phyloP scores from a whole-genome alignment of 2,113 vertebrate genomes.

The Carassius carassius region DNA sequence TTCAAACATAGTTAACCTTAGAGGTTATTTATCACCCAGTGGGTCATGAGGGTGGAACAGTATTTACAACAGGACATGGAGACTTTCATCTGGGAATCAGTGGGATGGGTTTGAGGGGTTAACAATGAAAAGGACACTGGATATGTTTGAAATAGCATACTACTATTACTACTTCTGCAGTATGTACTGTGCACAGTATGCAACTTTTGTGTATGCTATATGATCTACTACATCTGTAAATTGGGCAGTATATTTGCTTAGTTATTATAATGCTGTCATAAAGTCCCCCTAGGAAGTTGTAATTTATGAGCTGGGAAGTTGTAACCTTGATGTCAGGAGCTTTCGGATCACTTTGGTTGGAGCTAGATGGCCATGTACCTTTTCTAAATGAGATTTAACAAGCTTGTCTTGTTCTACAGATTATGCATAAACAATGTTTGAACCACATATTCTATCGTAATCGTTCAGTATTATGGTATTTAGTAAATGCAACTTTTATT shows the following conservation, averaged over 20 bases:
- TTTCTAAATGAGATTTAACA: background rate
- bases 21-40: constrained; percentile 75
- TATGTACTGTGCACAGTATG: background rate
- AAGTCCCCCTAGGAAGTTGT: background rate
- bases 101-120: constrained; percentile 22
- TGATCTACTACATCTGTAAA: background rate
- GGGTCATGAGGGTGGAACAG: constrained; percentile 70
- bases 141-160: background rate
- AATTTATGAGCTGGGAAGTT: background rate
- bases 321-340: background rate
- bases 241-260: background rate
- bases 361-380: background rate
- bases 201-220: background rate
- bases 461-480: background rate
- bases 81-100: constrained; percentile 57
- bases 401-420: background rate
- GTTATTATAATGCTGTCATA: background rate
- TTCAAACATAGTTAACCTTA: constrained; percentile 77
- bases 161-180: background rate
- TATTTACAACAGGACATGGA: constrained; percentile 74
- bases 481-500: background rate
- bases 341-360: background rate
- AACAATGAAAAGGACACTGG: constrained; percentile 54
- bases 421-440: background rate
- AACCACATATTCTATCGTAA: background rate